Conservation (phyloP, 2,888 invertebrate species). For the Ornithoptera priamus region DNA sequence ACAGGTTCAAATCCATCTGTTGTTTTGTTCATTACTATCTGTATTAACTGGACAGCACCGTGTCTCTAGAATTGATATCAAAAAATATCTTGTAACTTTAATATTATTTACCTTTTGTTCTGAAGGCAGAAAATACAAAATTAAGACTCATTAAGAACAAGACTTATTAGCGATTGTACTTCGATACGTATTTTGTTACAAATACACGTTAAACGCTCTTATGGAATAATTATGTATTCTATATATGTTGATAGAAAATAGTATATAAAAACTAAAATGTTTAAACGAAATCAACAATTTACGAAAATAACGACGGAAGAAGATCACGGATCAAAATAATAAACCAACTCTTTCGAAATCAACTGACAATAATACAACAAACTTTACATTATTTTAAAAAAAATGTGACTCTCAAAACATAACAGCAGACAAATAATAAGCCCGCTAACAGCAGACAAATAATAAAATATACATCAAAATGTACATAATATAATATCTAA, state of each 20-base stretch:
- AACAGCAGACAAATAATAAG: slow-evolving; percentile 75
- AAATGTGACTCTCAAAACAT: slow-evolving; percentile 73
- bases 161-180: slow-evolving; percentile 76
- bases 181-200: slow-evolving; percentile 78
- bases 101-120: slow-evolving; percentile 37
- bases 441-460: slow-evolving; percentile 70
- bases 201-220: slow-evolving; percentile 65
- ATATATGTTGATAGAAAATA: slow-evolving; percentile 48
- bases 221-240: slow-evolving; percentile 60
- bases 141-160: slow-evolving; percentile 58
- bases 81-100: slow-evolving; percentile 62
- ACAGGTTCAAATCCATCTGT: slow-evolving; percentile 48
- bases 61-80: slow-evolving; percentile 59
- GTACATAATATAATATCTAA: slow-evolving; percentile 79
- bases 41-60: slow-evolving; percentile 64
- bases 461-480: slow-evolving; percentile 80
- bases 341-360: slow-evolving; percentile 63
- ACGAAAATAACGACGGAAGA: slow-evolving; percentile 58
- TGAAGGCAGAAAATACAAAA: slow-evolving; percentile 51
- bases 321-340: slow-evolving; percentile 63
- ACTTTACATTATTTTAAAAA: slow-evolving; percentile 68
- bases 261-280: slow-evolving; percentile 50
- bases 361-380: slow-evolving; percentile 74
- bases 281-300: slow-evolving; percentile 62
- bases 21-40: slow-evolving; percentile 55